Evolutionary conservation across 2,113 vertebrate genomes (phyloP).

Genomic region (Crotalus horridus): DNA sequence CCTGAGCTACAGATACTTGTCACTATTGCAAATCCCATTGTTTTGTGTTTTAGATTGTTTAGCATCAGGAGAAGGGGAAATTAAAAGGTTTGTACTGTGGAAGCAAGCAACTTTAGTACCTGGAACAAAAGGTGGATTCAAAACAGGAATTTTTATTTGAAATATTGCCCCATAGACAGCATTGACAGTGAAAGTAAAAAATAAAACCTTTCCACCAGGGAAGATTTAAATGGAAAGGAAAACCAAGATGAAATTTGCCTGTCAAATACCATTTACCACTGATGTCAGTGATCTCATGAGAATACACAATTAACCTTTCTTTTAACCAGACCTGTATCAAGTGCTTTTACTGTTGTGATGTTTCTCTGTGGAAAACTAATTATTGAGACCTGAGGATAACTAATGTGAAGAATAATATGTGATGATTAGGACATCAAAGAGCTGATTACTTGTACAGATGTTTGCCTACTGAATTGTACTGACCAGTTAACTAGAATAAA

Average conservation of each 20-base stretch:
- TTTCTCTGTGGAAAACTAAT: slow-evolving; percentile 53
- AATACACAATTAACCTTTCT: slow-evolving; percentile 70
- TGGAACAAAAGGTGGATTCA: slow-evolving; percentile 36
- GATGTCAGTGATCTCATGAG: slow-evolving; percentile 56
- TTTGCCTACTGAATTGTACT: slow-evolving; percentile 35
- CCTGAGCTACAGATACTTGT: too few relatives aligned
- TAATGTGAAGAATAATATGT: slow-evolving; percentile 53
- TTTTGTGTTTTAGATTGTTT: slow-evolving; percentile 45
- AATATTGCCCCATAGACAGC: slow-evolving; percentile 45
- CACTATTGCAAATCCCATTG: slow-evolving; percentile 5
- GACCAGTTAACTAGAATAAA: background rate
- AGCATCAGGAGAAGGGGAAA: slow-evolving; percentile 33
- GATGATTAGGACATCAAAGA: slow-evolving; percentile 38
- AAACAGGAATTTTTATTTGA: slow-evolving; percentile 53
- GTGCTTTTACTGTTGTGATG: slow-evolving; percentile 50
- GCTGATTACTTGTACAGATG: slow-evolving; percentile 33
- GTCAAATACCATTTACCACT: slow-evolving; percentile 50
- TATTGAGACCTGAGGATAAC: slow-evolving; percentile 44
- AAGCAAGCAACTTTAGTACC: slow-evolving; percentile 46
- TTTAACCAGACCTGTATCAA: slow-evolving; percentile 51
- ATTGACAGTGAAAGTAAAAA: slow-evolving; percentile 44
- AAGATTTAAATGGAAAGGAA: slow-evolving; percentile 47
- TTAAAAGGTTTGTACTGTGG: slow-evolving; percentile 26
- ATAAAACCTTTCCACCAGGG: slow-evolving; percentile 28
- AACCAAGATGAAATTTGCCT: slow-evolving; percentile 45